Conservation (phyloP, 2,888 invertebrate species). For the Polydrusus cervinus region DNA sequence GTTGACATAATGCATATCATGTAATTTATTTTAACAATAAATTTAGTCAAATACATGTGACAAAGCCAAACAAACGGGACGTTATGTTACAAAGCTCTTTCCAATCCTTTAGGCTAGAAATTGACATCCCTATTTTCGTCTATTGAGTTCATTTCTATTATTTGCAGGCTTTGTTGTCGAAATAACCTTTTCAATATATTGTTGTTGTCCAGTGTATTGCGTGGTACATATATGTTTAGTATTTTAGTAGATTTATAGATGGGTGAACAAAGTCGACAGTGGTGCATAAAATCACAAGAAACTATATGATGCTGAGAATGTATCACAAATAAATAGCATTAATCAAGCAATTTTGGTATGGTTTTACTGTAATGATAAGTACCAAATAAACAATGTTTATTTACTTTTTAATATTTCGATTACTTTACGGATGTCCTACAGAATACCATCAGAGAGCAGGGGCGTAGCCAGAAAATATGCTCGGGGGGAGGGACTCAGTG, state of each 20-base stretch:
- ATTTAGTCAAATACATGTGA: background rate
- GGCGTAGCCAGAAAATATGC: no score
- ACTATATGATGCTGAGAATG: no score
- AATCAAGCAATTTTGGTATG: no score
- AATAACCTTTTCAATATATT: constrained; percentile 13
- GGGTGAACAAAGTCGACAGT: no score
- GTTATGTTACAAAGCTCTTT: constrained; percentile 11
- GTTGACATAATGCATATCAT: background rate
- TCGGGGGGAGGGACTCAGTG: no score
- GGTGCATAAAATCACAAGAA: no score
- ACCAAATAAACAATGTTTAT: no score
- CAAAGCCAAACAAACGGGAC: background rate
- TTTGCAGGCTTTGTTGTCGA: background rate
- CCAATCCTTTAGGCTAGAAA: background rate
- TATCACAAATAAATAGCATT: no score
- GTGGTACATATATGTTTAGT: constrained; percentile 4
- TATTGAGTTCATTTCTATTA: constrained; percentile 13
- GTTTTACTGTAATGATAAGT: no score
- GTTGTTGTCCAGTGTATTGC: constrained; percentile 1
- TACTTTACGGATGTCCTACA: no score
- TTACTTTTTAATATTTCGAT: no score
- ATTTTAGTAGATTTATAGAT: background rate
- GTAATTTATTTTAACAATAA: background rate
- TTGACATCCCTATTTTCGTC: background rate
- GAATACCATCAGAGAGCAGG: no score